Conservation (phyloP, 2,797 vertebrate genomes). For the Capromys pilorides region DNA sequence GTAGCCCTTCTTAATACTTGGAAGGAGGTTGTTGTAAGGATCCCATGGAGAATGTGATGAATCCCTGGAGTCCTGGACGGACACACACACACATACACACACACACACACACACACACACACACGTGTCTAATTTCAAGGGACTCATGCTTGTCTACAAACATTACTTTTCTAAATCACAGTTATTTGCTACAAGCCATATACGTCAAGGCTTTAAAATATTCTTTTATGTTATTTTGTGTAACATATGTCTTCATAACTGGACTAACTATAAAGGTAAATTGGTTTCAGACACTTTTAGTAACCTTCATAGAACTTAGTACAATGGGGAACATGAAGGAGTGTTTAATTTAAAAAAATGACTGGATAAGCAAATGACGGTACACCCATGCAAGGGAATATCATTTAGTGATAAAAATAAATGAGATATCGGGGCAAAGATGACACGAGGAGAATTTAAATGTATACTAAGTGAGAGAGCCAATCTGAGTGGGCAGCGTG, state of each 20-base stretch:
- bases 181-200: background rate
- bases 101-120: no score
- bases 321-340: background rate
- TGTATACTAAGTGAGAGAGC: background rate
- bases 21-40: background rate
- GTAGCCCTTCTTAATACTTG: background rate
- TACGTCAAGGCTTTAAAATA: conserved; percentile 37
- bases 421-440: background rate
- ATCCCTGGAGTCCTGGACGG: background rate
- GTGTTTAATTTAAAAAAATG: background rate
- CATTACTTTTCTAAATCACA: background rate
- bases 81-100: background rate
- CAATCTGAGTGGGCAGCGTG: background rate
- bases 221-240: background rate
- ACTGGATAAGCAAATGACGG: background rate
- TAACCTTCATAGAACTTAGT: background rate
- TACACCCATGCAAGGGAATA: background rate
- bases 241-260: background rate
- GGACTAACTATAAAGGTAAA: conserved; percentile 6
- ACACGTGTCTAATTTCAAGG: background rate
- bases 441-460: background rate
- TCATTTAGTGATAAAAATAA: conserved; percentile 2
- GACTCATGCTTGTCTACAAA: background rate
- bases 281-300: background rate
- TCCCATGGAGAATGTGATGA: background rate